Base-by-base conservation (phyloP, 2,888 invertebrate species). In the Acrocyrtus sp. region DNA sequence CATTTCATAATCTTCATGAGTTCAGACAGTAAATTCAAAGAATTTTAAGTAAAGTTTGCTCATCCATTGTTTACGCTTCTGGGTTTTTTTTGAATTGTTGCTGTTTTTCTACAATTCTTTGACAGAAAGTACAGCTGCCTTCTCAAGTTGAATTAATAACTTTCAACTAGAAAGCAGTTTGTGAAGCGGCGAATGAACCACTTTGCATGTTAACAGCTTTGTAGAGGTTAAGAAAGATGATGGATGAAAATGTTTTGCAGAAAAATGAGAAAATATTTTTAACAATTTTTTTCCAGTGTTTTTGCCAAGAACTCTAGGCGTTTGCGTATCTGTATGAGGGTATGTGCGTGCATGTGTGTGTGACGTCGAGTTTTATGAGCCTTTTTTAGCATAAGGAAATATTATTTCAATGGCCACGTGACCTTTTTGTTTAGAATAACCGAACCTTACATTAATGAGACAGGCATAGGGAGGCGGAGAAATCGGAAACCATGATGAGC, bases 361-460 rank as follows among this genome's bases (percentile, higher is more conserved):
- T 39, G 12, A 39, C 39, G 39, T 39, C 12, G 39, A 39, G 12
- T 26, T 26, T 43, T 60, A 43, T 51, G 34, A 60, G n/a, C 22
- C 27, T 54, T 27, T 43, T 60, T 34, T 39, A 47, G 29, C 24
- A 26, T 62, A 66, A 50, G 58, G 67, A 75, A 75, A 68, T 74
- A 67, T 76, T 74, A 74, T 73, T 76, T 76, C 67, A 58, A 76
- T 63, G 34, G 67, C 17, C 77, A 77, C 77, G 77, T 75, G 77
- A 65, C 72, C 45, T 47, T 53, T 72, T 77, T 77, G 72, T 77
- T 22, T 19, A 22, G 53, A 65, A 63, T 21, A 74, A 75, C 74
- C 74, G 66, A 77, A 72, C 69, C 77, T 57, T 57, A 45, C 39
- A 66, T 66, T 76, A 77, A 77, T 77, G 73, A 77, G 77, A 72